Evolutionary conservation across 2,888 invertebrate species (phyloP), one percentile per base, ranked within the genome.

Genomic region (Macrosiphum euphorbiae): DNA sequence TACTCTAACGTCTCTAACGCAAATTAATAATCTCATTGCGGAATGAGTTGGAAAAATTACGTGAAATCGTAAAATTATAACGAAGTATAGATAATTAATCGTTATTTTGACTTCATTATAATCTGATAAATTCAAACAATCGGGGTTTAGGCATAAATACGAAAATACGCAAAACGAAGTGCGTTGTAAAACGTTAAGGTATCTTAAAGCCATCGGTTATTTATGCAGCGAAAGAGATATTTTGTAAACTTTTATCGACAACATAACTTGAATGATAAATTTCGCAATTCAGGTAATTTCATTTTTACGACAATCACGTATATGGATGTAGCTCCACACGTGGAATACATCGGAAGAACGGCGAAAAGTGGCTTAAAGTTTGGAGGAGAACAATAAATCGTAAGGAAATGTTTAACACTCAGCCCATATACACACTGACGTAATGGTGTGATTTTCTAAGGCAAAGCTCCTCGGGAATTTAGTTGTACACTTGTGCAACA

Each of bases 391-490:
- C 92, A 41, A 88, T 92, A 92, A 92, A 92, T 92, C 88, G 92
- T 24, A 11, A 41, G n/a, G 67, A 92, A 88, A 92, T 67, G 92
- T 92, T 92, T 87, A 92, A 92, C 92, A 58, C 58, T 58, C 86
- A 11, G 86, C 58, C 58, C 92, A 41, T 35, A 67, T 35, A 67
- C 78, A 67, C 52, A 50, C 52, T 91, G 93, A 89, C 93, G 50
- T 89, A 90, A 90, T 58, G 90, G 93, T 90, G 90, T 94, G 90
- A 93, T 93, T 93, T 92, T 67, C 84, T 58, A 58, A 28, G 92
- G 88, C 78, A 28, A 90, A 85, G 52, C 58, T 85, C n/a, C 61
- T 2, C 90, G 61, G 47, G 61, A 90, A 90, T 94, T 90, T 61
- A 86, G 90, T 94, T 86, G 47, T 84, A 90, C 90, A 28, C 58